A percentile compares a stretch with the other conserved stretches of the same genome.
phyloP scores from a whole-genome alignment of 1,140 invertebrate species.

The Trypoxylus dichotomus region DNA sequence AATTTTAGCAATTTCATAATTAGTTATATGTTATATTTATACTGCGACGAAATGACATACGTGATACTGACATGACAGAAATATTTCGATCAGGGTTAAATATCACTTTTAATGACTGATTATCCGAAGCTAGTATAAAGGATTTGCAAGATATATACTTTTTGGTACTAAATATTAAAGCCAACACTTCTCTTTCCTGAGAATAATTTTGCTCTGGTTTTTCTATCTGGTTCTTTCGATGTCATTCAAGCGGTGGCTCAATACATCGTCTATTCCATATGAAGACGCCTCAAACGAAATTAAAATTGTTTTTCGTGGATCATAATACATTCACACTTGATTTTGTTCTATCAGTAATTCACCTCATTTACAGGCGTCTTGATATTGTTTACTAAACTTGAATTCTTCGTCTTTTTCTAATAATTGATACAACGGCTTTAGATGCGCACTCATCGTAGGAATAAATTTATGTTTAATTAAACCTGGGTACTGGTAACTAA shows the following conservation, averaged over 20 bases:
- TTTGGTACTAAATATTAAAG: slow-evolving; percentile 51
- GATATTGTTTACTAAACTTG: neutral
- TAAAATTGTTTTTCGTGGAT: slow-evolving; percentile 39
- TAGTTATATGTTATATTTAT: slow-evolving; percentile 30
- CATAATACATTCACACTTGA: slow-evolving; percentile 15
- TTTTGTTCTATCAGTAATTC: slow-evolving; percentile 23
- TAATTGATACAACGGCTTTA: neutral
- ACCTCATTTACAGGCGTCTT: slow-evolving; percentile 26
- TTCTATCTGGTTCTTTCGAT: slow-evolving; percentile 30
- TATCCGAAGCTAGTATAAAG: slow-evolving; percentile 24
- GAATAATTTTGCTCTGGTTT: slow-evolving; percentile 38
- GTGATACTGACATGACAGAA: slow-evolving; percentile 29
- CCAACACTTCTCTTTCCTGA: slow-evolving; percentile 44
- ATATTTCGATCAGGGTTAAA: slow-evolving; percentile 26
- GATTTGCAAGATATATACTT: neutral
- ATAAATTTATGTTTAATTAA: neutral
- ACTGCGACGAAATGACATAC: slow-evolving; percentile 30
- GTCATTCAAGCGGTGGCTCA: slow-evolving; percentile 31
- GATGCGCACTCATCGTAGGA: neutral
- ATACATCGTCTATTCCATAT: slow-evolving; percentile 35
- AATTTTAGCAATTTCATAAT: slow-evolving; percentile 24
- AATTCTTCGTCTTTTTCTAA: neutral
- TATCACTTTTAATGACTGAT: slow-evolving; percentile 24
- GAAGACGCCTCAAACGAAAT: slow-evolving; percentile 49
- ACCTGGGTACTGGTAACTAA: neutral